Evolutionary conservation across 2,797 vertebrate species (phyloP), one percentile per base, ranked within the genome.

Genomic region (Arctocebus calabarensis): DNA sequence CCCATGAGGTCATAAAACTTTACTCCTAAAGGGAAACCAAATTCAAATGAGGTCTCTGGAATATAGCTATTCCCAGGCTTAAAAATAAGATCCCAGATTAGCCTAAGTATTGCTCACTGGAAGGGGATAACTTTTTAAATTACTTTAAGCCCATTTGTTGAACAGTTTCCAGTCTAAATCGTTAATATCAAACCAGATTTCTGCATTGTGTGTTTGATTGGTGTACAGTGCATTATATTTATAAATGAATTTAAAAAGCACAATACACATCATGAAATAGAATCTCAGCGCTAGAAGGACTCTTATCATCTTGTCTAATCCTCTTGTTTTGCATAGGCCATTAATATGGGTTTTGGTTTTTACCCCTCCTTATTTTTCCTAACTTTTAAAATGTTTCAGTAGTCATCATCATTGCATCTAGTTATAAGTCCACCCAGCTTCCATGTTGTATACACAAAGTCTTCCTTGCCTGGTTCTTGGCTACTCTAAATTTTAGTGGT

Each of bases 21-120:
- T 96, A 98, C 97, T 97, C 34, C 6, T 96, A 95, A 97, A 88
- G 66, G 74, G 93, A 97, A 97, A 94, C 75, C 90, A 96, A 66
- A 90, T 92, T 93, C 37, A 96, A 91, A 97, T 93, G 89, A 96
- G 88, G 59, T 89, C 77, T 95, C 94, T 91, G 94, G 74, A 95
- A 95, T 75, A 75, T 2, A 91, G 77, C 40, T 97, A 52, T 98
- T 98, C 97, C 94, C 96, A 93, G 37, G 32, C 91, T 97, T 98
- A 96, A 98, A 96, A 97, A 95, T 96, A 95, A 97, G 95, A 95
- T 82, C 96, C 93, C 95, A 84, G 43, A 61, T 97, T 96, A 97
- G 77, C 59, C 95, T 91, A 85, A 8, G 94, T 55, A 88, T 92
- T 94, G 95, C 87, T 95, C 96, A 64, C 90, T 96, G 78, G 92